Conservation (phyloP, 2,888 invertebrate genomes). For the Monopis laevigella region DNA sequence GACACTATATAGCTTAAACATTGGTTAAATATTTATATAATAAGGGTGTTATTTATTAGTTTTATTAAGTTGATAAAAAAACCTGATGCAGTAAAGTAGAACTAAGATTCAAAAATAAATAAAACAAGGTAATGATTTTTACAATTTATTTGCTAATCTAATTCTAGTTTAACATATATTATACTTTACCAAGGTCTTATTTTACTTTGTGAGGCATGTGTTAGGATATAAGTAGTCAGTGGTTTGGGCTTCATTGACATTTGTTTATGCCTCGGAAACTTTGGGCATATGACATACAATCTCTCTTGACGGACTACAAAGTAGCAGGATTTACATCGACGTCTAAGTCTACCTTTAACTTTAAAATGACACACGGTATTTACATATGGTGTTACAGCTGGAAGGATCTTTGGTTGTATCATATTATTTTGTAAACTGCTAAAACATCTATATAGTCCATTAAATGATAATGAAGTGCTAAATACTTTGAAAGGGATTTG, state of each 20-base stretch:
- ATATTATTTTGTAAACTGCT: conserved; percentile 28
- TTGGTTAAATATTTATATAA: too few relatives aligned
- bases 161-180: too few relatives aligned
- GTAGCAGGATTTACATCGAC: conserved; percentile 84
- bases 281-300: conserved; percentile 77
- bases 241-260: conserved; percentile 75
- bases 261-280: conserved; percentile 84
- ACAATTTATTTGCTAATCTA: too few relatives aligned
- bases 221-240: conserved; percentile 78
- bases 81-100: too few relatives aligned
- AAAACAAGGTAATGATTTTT: too few relatives aligned
- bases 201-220: conserved; percentile 75
- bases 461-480: conserved; percentile 21
- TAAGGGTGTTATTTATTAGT: too few relatives aligned
- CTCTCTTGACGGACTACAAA: conserved; percentile 74
- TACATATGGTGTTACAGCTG: conserved; percentile 30
- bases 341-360: conserved; percentile 71
- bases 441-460: conserved; percentile 24
- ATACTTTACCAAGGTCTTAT: conserved; percentile 52
- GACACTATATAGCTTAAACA: too few relatives aligned
- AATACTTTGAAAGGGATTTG: conserved; percentile 23
- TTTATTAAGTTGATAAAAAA: too few relatives aligned
- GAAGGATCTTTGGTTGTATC: conserved; percentile 28
- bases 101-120: too few relatives aligned
- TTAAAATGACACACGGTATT: conserved; percentile 64